Percentiles rank a stretch among this genome's conserved stretches.
phyloP scores from a whole-genome alignment of 1,140 invertebrate species.

The Leptestheria dahalacensis region DNA sequence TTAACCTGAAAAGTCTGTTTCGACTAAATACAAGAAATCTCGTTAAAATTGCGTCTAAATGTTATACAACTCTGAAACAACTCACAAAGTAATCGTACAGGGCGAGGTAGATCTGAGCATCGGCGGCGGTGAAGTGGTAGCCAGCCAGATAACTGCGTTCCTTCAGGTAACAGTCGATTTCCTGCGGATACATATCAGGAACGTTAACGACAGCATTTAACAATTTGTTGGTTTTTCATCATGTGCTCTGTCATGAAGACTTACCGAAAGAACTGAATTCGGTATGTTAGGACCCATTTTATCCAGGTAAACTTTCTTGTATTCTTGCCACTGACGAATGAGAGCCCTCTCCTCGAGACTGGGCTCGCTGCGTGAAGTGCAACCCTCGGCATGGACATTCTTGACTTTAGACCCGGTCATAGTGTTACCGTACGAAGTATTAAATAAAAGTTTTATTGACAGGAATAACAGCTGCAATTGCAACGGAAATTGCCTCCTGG shows the following conservation, averaged over 20 bases:
- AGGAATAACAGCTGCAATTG: neutral
- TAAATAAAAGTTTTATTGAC: neutral
- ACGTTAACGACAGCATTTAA: neutral
- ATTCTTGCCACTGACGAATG: slow-evolving; percentile 13
- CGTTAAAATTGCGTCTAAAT: neutral
- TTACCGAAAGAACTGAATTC: neutral
- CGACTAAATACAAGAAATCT: neutral
- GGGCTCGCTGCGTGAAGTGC: neutral
- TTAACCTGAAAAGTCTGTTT: slow-evolving; percentile 6
- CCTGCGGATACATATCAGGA: neutral
- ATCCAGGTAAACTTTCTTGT: slow-evolving; percentile 12
- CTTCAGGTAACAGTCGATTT: slow-evolving; percentile 1
- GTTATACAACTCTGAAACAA: neutral
- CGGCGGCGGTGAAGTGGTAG: neutral
- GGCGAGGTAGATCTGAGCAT: neutral
- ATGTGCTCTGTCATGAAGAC: no score
- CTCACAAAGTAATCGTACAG: slow-evolving; percentile 9
- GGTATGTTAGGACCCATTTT: neutral
- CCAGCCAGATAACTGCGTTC: slow-evolving; percentile 12
- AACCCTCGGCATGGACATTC: no score
- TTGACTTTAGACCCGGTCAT: neutral
- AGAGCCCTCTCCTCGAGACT: slow-evolving; percentile 7
- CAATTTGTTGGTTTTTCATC: neutral
- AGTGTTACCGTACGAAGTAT: no score
- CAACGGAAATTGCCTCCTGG: neutral